Conservation (phyloP, 1,140 invertebrate genomes). For the Rhopalosiphum maidis region DNA sequence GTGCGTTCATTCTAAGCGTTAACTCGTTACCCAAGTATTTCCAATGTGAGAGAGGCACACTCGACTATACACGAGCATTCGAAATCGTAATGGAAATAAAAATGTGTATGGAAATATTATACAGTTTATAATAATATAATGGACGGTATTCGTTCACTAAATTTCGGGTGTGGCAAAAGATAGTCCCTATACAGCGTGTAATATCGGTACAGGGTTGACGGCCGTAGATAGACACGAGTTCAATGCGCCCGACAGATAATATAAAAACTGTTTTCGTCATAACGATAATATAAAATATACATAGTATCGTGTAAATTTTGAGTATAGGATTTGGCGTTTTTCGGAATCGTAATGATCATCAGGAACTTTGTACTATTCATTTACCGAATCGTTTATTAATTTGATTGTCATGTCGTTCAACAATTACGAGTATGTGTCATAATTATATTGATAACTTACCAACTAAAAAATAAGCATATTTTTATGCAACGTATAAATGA, state of each 20-base stretch:
- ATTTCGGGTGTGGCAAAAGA: not conserved
- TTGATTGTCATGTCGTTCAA: not conserved
- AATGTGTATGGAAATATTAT: not conserved
- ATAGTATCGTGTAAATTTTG: not conserved
- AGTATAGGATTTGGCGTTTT: not conserved
- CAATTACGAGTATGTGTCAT: too few species aligned
- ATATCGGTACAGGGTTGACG: not conserved
- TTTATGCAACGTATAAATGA: not conserved
- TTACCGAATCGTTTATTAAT: not conserved
- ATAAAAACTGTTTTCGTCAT: not conserved
- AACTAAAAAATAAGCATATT: too few species aligned
- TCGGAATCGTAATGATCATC: too few species aligned
- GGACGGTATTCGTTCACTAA: not conserved
- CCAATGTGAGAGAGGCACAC: too few species aligned
- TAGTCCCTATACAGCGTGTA: not conserved
- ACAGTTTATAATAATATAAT: not conserved
- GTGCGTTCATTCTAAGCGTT: not conserved
- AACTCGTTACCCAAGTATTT: not conserved
- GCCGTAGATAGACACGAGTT: not conserved
- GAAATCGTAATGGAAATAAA: not conserved
- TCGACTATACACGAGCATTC: not conserved
- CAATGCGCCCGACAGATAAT: not conserved
- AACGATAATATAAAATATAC: not conserved
- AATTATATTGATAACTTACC: not conserved
- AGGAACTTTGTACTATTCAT: not conserved